phyloP scores from a whole-genome alignment of 2,888 invertebrate species.

The Isoperla grammatica region DNA sequence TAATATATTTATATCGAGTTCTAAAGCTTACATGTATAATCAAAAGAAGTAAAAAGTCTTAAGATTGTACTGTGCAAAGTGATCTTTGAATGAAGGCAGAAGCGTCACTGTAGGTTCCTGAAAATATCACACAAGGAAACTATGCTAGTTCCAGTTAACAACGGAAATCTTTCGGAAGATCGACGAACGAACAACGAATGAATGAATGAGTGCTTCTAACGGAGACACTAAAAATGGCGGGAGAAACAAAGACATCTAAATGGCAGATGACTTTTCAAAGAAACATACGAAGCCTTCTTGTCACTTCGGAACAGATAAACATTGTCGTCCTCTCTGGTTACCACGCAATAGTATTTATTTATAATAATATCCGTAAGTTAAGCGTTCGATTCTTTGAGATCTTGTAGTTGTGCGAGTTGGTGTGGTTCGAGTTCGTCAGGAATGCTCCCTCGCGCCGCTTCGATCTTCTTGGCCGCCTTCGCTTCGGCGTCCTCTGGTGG shows the following conservation, averaged over 20 bases:
- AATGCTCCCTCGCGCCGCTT: conserved; percentile 40
- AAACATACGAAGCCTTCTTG: too few species aligned
- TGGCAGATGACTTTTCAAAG: too few species aligned
- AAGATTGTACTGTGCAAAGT: conserved; percentile 18
- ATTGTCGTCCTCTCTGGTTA: too few species aligned
- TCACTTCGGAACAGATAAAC: too few species aligned
- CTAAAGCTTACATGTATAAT: neutral
- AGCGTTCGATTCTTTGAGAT: conserved; percentile 87
- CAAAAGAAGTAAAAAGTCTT: neutral
- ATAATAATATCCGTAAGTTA: conserved; percentile 43
- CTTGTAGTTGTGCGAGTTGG: conserved; percentile 80
- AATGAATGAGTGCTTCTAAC: too few species aligned
- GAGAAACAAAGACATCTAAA: too few species aligned
- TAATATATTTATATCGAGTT: too few species aligned
- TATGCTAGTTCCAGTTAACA: too few species aligned
- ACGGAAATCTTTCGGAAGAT: too few species aligned
- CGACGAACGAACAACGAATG: too few species aligned
- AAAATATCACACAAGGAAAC: conserved; percentile 2
- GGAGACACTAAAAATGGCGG: too few species aligned
- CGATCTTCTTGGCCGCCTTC: conserved; percentile 11
- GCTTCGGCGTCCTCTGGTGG: conserved; percentile 28
- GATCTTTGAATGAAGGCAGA: conserved; percentile 12
- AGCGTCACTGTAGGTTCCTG: conserved; percentile 4
- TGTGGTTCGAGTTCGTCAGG: conserved; percentile 86
- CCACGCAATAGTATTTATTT: too few species aligned